Evolutionary conservation across 1,140 invertebrate genomes (phyloP).

Genomic region (Zaprionus kolodkinae): DNA sequence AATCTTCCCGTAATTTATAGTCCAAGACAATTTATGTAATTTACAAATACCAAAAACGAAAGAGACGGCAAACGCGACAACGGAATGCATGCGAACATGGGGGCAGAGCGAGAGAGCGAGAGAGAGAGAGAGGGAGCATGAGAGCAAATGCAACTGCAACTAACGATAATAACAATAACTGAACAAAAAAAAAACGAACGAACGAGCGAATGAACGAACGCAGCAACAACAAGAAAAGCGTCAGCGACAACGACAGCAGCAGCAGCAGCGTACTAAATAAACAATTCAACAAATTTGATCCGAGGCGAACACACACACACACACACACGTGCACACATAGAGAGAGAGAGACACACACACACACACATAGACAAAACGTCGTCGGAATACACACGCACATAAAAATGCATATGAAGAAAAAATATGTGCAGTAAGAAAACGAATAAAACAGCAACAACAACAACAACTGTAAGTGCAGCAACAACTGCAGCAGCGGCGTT

Average conservation of each 20-base stretch:
- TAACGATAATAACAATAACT: constrained; percentile 82
- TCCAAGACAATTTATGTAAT: constrained; percentile 83
- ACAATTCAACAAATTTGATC: constrained; percentile 84
- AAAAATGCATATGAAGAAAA: constrained; percentile 76
- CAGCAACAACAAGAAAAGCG: constrained; percentile 51
- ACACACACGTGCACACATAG: constrained; percentile 10
- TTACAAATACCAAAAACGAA: constrained; percentile 80
- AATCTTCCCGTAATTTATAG: constrained; percentile 82
- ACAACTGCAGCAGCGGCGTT: constrained; percentile 41
- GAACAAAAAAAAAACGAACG: constrained; percentile 37
- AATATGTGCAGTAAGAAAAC: constrained; percentile 62
- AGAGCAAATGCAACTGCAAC: constrained; percentile 60
- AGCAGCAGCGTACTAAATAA: constrained; percentile 78
- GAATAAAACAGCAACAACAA: constrained; percentile 54
- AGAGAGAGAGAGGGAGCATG: constrained; percentile 10
- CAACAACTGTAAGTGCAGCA: constrained; percentile 66
- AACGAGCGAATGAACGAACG: constrained; percentile 33
- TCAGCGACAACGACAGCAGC: constrained; percentile 53
- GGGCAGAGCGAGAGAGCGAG: constrained; percentile 14
- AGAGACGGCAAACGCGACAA: constrained; percentile 59
- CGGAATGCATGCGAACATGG: constrained; percentile 38
- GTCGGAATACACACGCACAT: constrained; percentile 74
- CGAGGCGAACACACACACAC: constrained; percentile 65
- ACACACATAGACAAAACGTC: constrained; percentile 45
- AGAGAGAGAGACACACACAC: constrained; percentile 16